A percentile compares a stretch with the other conserved stretches of the same genome.
phyloP scores from a whole-genome alignment of 2,797 vertebrate genomes.

The Mus spretus region DNA sequence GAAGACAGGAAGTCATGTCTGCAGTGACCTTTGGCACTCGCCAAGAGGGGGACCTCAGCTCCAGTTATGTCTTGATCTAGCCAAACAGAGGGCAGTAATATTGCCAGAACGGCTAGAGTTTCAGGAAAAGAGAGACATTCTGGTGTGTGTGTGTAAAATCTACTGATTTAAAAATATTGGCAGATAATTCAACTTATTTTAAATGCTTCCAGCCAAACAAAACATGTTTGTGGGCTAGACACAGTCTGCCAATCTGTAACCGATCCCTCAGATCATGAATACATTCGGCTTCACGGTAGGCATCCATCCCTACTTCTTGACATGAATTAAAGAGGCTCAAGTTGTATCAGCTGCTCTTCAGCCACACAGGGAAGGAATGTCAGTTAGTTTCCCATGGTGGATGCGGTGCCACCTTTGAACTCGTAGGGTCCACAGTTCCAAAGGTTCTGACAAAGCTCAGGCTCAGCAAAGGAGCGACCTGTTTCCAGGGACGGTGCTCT shows the following conservation, averaged over 20 bases:
- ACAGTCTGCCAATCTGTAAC: slow-evolving; percentile 73
- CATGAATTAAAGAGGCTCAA: slow-evolving; percentile 31
- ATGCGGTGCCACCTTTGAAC: background rate
- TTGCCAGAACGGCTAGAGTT: background rate
- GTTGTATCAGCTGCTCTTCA: background rate
- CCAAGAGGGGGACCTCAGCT: background rate
- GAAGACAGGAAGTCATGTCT: background rate
- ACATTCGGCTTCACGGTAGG: slow-evolving; percentile 14
- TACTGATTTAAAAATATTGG: slow-evolving; percentile 79
- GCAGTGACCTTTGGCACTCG: background rate
- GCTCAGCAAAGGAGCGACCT: background rate
- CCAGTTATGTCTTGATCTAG: background rate
- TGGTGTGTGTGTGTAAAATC: slow-evolving; percentile 17
- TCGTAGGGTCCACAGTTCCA: background rate
- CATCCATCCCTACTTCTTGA: background rate
- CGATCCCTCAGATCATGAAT: slow-evolving; percentile 62
- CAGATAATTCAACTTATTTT: slow-evolving; percentile 79
- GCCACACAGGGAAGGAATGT: background rate
- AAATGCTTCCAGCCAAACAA: slow-evolving; percentile 70
- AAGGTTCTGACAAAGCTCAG: background rate
- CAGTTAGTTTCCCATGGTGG: background rate
- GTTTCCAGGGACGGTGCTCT: background rate
- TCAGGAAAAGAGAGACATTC: slow-evolving; percentile 34
- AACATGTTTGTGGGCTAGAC: slow-evolving; percentile 78
- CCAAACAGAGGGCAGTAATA: background rate